Base-by-base conservation (phyloP, 2,113 vertebrate genomes). In the Bostrychus sinensis region DNA sequence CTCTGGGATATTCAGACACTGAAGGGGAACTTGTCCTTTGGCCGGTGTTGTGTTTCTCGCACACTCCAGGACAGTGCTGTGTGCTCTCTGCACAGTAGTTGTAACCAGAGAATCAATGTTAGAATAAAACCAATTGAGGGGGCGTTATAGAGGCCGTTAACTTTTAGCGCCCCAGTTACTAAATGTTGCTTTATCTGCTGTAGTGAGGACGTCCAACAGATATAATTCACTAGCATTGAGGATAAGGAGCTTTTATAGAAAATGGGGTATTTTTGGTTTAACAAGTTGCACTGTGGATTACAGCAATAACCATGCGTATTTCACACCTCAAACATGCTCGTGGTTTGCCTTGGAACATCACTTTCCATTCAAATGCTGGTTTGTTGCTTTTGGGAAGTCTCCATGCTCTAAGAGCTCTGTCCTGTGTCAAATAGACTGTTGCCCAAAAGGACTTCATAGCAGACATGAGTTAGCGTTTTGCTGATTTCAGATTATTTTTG, bases 21-120 rank as follows among this genome's bases (percentile, higher is more conserved):
- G 32, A 41, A 56, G 69, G 56, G 45, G 57, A 62, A 62, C 65
- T 78, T 76, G 79, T 72, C 57, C 2, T 2, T 9, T 12, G 63
- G 78, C 81, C 79, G 85, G 26, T 4, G 7, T 43, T 65, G 70
- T 53, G 51, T 63, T 85, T 79, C 74, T 56, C 59, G 58, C 69
- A 72, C 19, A 66, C 56, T 66, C 16, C 41, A 77, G 45, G 50
- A 30, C 63, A 50, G 58, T 61, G 9, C 56, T 25, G 39, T 0
- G 37, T 48, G 38, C 48, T 67, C 66, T 19, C 55, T 39, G 54
- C 17, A 48, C 57, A 26, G 58, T 60, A 43, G 57, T 41, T 53
- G 64, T n/a, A 75, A 58, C 34, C 41, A 30, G 30, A 56, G 56
- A 62, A 55, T 17, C 54, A 50, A 76, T 48, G 72, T 77, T 65